Percentiles rank a stretch among this genome's conserved stretches.
phyloP scores from a whole-genome alignment of 2,113 vertebrate species.

The Malurus alboscapulatus region DNA sequence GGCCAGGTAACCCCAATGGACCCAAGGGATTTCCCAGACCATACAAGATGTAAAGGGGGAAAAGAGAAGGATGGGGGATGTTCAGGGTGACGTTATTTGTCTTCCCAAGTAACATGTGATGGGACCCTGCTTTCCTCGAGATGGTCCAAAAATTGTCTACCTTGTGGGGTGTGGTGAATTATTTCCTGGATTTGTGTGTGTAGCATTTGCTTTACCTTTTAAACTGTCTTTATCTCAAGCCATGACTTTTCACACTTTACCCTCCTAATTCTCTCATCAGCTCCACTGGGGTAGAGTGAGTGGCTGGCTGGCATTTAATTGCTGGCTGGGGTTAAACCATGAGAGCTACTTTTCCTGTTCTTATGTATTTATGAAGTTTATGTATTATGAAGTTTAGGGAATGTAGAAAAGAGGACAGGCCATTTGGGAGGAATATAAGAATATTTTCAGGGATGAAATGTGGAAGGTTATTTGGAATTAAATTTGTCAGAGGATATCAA shows the following conservation, averaged over 20 bases:
- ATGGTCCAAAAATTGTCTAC: background rate
- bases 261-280: background rate
- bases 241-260: background rate
- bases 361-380: background rate
- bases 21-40: background rate
- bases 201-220: background rate
- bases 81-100: background rate
- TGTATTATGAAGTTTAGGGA: background rate
- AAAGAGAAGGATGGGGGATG: background rate
- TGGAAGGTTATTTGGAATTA: background rate
- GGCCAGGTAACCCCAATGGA: background rate
- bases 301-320: background rate
- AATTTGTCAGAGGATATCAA: background rate
- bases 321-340: background rate
- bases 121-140: background rate
- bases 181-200: background rate
- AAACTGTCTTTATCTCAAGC: background rate
- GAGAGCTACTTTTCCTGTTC: background rate
- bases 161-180: no score
- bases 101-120: background rate
- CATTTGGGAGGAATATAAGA: background rate
- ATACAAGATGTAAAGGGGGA: background rate
- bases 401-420: background rate
- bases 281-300: rapidly evolving
- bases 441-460: background rate